These are phyloP conservation scores for Clarias platycephalus DNA, from an alignment of 2,797 vertebrate species.

Conservation along the genomic window DNA sequence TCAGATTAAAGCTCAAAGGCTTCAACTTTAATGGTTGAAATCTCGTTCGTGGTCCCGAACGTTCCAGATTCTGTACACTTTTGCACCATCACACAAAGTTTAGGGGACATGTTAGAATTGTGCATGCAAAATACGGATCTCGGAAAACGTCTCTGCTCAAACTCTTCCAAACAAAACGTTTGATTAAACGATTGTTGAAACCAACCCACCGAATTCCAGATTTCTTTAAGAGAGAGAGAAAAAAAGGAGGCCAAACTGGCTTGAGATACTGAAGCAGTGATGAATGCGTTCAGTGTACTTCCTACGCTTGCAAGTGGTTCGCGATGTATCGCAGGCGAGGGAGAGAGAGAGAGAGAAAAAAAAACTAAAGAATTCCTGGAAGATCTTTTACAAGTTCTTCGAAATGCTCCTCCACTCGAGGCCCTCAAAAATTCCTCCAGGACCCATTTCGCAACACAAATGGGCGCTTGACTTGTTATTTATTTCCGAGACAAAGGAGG, in stretches of 20 bases:
- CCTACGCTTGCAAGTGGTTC: not conserved
- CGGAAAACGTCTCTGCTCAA: not conserved
- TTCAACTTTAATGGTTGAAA: not conserved
- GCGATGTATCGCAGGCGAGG: not conserved
- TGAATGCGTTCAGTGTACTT: not conserved
- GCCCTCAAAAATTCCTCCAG: not conserved
- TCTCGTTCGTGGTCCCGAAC: not conserved
- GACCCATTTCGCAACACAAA: not conserved
- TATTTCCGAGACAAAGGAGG: not conserved
- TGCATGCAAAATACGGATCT: not conserved
- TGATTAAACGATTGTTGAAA: not conserved
- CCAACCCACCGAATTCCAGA: not conserved
- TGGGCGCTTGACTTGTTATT: not conserved
- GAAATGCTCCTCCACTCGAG: not conserved
- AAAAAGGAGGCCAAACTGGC: not conserved
- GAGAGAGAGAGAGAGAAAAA: not conserved
- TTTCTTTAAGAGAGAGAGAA: not conserved
- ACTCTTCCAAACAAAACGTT: not conserved
- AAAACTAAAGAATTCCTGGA: not conserved
- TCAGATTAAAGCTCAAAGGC: not conserved
- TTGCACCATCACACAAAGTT: not conserved
- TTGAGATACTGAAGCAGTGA: not conserved
- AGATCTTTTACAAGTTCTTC: not conserved
- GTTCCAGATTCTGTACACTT: not conserved
- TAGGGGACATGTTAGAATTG: not conserved